phyloP scores from a whole-genome alignment of 1,140 invertebrate species.

The Geopemphigus sp. region DNA sequence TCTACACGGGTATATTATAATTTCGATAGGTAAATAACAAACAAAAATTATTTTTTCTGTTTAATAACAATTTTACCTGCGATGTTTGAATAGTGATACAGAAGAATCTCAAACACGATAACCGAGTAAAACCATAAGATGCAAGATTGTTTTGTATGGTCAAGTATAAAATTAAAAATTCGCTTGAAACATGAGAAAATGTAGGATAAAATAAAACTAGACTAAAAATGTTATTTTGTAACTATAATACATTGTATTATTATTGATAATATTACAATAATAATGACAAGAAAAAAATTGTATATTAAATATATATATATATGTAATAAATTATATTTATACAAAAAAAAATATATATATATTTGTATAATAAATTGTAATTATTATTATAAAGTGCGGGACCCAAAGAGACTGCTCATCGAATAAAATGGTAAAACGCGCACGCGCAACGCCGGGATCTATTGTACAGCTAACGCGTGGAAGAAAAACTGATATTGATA shows the following conservation, averaged over 20 bases:
- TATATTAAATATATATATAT: not conserved
- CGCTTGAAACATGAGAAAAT: not conserved
- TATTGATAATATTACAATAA: not conserved
- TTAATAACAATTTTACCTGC: conserved; percentile 15
- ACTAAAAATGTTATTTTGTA: too few relatives aligned
- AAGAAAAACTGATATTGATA: conserved; percentile 25
- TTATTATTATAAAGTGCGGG: not conserved
- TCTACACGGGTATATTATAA: too few relatives aligned
- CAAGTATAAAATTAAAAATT: not conserved
- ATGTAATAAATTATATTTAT: not conserved
- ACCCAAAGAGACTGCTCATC: not conserved
- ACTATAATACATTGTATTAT: too few relatives aligned
- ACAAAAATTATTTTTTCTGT: not conserved
- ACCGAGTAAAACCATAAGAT: not conserved
- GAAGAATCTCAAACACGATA: not conserved
- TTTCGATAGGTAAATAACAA: not conserved
- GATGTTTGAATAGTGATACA: not conserved
- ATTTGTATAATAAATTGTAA: not conserved
- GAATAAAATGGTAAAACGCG: conserved; percentile 19
- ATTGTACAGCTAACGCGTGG: not conserved
- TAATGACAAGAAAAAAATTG: not conserved
- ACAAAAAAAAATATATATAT: not conserved
- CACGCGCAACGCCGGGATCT: conserved; percentile 1
- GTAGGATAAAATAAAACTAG: not conserved
- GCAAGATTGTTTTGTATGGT: not conserved